Evolutionary conservation across 2,113 vertebrate species (phyloP).

Genomic region (human (Homo sapiens)): DNA sequence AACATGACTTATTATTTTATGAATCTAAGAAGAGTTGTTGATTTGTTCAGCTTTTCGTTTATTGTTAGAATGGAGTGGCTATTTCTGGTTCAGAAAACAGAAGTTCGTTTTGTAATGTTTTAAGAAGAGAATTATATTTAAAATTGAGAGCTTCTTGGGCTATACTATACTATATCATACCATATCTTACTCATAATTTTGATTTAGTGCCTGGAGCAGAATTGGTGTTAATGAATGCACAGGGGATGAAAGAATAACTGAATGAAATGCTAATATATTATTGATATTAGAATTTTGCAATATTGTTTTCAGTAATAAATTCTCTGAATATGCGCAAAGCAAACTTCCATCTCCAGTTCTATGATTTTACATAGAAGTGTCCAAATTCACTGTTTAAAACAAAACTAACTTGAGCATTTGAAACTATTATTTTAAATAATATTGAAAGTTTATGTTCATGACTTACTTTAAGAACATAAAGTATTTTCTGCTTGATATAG

Average conservation of each 20-base stretch:
- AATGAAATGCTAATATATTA: neutral
- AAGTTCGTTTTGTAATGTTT: neutral
- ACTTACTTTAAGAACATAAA: neutral
- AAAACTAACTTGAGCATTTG: neutral
- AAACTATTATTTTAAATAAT: neutral
- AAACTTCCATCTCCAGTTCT: neutral
- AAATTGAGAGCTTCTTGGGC: neutral
- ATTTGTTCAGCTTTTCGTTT: neutral
- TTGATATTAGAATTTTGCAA: neutral
- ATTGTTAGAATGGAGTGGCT: neutral
- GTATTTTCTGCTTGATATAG: neutral
- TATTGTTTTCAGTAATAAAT: neutral
- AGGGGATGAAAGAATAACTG: neutral
- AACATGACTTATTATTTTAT: neutral
- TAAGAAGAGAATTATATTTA: neutral
- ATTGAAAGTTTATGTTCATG: neutral
- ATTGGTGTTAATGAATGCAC: neutral
- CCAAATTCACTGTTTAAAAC: neutral
- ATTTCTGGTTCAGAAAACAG: neutral
- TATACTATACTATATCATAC: too few species aligned
- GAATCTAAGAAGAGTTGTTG: neutral
- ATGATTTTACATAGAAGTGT: neutral
- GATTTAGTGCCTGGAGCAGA: neutral
- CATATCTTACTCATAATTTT: neutral
- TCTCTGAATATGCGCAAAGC: neutral